Percentiles rank a stretch among this genome's conserved stretches.
phyloP scores from a whole-genome alignment of 2,113 vertebrate genomes.

The Macquaria ambigua region DNA sequence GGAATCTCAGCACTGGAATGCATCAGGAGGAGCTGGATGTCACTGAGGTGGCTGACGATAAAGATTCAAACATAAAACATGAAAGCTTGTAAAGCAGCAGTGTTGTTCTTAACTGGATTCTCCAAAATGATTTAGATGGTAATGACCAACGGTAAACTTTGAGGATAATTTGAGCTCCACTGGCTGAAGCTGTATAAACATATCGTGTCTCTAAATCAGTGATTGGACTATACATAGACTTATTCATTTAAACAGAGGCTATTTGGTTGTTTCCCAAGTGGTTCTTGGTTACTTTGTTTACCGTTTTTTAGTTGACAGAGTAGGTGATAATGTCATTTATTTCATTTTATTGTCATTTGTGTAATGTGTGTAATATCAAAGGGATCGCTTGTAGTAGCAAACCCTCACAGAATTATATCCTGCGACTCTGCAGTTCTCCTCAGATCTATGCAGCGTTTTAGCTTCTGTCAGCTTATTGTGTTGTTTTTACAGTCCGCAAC shows the following conservation, averaged over 20 bases:
- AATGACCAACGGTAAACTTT: constrained; percentile 29
- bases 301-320: not conserved
- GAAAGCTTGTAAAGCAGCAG: constrained; percentile 36
- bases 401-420: not conserved
- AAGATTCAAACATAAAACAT: constrained; percentile 51
- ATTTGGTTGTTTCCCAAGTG: not conserved
- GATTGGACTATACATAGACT: not conserved
- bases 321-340: not conserved
- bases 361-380: not conserved
- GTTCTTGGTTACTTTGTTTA: not conserved
- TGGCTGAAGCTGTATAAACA: constrained; percentile 24
- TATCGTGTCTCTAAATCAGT: constrained; percentile 18
- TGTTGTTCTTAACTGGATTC: constrained; percentile 7
- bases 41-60: constrained; percentile 38
- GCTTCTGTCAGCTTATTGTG: not conserved
- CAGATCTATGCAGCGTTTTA: not conserved
- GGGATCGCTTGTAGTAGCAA: not conserved
- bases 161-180: not conserved
- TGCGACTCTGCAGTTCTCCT: not conserved
- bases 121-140: constrained; percentile 33
- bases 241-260: not conserved
- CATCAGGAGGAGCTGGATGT: constrained; percentile 45
- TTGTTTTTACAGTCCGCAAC: not conserved
- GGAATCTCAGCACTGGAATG: constrained; percentile 50
- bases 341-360: not conserved